Percentiles rank a stretch among this genome's conserved stretches.
Conservation (phyloP, 1,140 invertebrate genomes). For the Drosophila melanica region DNA sequence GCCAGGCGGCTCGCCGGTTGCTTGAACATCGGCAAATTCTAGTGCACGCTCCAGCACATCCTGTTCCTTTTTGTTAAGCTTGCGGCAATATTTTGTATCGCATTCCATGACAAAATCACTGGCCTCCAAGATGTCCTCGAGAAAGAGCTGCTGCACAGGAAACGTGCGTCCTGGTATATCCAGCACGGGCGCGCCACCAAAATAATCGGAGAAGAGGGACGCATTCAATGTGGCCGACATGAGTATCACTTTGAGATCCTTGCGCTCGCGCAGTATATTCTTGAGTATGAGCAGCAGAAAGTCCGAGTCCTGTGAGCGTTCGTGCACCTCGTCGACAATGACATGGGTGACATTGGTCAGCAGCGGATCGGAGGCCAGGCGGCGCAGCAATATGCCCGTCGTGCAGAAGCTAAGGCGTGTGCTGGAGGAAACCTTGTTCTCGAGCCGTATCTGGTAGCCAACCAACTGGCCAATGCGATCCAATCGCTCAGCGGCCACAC, state of each 20-base stretch:
- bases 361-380: constrained; percentile 90
- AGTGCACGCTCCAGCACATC: constrained; percentile 72
- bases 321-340: constrained; percentile 96
- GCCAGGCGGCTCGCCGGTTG: constrained; percentile 85
- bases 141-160: constrained; percentile 91
- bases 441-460: constrained; percentile 93
- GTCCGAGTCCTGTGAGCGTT: constrained; percentile 94
- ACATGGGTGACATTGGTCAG: constrained; percentile 90
- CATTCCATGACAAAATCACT: constrained; percentile 89
- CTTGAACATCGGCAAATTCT: constrained; percentile 87
- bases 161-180: constrained; percentile 92
- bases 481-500: constrained; percentile 93
- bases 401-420: constrained; percentile 95
- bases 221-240: constrained; percentile 96
- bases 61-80: constrained; percentile 86
- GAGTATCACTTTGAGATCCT: constrained; percentile 91
- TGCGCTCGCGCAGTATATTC: constrained; percentile 88
- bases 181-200: constrained; percentile 88
- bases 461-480: constrained; percentile 92
- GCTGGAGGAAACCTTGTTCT: constrained; percentile 90
- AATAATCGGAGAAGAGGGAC: constrained; percentile 91
- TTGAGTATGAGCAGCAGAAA: constrained; percentile 92
- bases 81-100: constrained; percentile 88
- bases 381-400: constrained; percentile 93
- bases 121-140: constrained; percentile 90